These are phyloP conservation scores for Ictalurus punctatus DNA, from an alignment of 2,113 vertebrate genomes.

Conservation along the genomic window DNA sequence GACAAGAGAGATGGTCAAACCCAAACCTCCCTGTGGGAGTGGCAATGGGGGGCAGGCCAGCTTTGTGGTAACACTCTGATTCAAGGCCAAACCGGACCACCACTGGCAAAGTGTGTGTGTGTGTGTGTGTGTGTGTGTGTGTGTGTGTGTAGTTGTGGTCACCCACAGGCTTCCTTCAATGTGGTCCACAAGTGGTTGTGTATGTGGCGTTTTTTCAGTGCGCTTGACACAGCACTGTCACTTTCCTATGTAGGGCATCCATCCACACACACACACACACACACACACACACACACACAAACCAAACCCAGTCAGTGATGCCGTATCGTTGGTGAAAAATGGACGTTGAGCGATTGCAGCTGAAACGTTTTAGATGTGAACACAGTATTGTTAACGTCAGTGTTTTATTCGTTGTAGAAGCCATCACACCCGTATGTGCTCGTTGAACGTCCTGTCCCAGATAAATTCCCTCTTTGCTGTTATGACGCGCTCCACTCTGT, in stretches of 20 bases:
- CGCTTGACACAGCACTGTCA: background rate
- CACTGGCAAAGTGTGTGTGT: background rate
- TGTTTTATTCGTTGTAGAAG: background rate
- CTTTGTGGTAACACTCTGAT: slow-evolving; percentile 11
- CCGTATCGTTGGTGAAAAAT: background rate
- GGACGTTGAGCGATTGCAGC: too few relatives aligned
- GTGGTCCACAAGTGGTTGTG: slow-evolving; percentile 10
- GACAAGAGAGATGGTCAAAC: slow-evolving; percentile 10
- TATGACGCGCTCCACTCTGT: too few relatives aligned
- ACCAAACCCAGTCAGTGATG: background rate
- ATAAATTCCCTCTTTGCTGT: too few relatives aligned
- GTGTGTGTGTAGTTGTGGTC: background rate
- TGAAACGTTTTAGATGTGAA: background rate
- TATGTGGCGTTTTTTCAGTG: background rate
- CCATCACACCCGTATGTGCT: too few relatives aligned
- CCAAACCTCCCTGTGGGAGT: slow-evolving; percentile 8
- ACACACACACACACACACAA: slow-evolving; percentile 20
- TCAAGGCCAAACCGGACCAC: slow-evolving; percentile 15
- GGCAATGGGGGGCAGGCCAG: background rate
- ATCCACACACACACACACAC: background rate
- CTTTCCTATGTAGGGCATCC: background rate
- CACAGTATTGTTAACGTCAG: background rate
- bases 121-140: background rate
- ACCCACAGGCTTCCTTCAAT: slow-evolving; percentile 8
- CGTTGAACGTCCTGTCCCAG: too few relatives aligned